These are phyloP conservation scores for Nibea coibor DNA, from an alignment of 2,113 vertebrate genomes.

Conservation along the genomic window DNA sequence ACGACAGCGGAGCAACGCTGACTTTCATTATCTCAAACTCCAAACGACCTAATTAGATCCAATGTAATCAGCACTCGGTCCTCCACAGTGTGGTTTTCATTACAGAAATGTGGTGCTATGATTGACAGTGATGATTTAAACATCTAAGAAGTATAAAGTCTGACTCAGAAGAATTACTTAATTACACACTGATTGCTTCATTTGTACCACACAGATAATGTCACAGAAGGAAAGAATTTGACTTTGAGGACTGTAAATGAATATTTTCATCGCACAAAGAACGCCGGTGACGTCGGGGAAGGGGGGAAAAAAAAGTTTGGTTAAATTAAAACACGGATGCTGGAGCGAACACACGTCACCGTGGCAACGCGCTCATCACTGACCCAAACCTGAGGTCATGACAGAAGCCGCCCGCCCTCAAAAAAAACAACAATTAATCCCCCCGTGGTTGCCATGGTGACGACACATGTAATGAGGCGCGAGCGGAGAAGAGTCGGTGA, in stretches of 20 bases:
- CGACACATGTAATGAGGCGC: constrained; percentile 37
- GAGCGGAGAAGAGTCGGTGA: constrained; percentile 21
- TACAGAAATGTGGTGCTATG: constrained; percentile 58
- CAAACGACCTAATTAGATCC: constrained; percentile 75
- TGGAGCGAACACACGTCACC: constrained; percentile 6
- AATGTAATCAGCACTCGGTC: constrained; percentile 66
- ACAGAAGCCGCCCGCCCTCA: constrained; percentile 17
- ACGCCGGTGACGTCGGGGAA: no score
- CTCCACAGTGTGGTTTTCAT: constrained; percentile 58
- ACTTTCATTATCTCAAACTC: constrained; percentile 75
- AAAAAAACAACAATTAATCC: constrained; percentile 36
- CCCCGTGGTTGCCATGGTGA: constrained; percentile 46
- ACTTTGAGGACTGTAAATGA: constrained; percentile 30
- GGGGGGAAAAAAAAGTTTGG: neutral
- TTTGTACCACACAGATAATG: constrained; percentile 47
- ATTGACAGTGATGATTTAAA: constrained; percentile 68
- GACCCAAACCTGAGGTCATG: constrained; percentile 40
- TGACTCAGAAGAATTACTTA: constrained; percentile 66
- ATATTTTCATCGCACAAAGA: constrained; percentile 24
- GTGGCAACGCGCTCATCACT: constrained; percentile 40
- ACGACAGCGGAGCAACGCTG: constrained; percentile 59
- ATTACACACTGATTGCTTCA: constrained; percentile 66
- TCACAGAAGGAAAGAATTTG: constrained; percentile 55
- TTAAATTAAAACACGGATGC: neutral
- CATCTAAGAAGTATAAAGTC: constrained; percentile 47